Conservation (phyloP, 2,797 vertebrate species). For the Scolopax bukidnonensis region DNA sequence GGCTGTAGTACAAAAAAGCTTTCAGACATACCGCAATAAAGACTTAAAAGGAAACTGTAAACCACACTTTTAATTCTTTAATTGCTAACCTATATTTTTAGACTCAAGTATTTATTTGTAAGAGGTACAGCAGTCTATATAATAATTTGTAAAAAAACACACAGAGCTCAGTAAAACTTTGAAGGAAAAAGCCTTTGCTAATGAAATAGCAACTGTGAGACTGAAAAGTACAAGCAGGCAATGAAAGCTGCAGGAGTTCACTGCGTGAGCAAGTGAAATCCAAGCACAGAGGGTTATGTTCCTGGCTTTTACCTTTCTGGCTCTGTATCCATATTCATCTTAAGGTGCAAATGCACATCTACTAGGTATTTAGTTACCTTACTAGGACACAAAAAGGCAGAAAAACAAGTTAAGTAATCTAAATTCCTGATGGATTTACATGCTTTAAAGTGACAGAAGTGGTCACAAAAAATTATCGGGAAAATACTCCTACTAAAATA, state of each 20-base stretch:
- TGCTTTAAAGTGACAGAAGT: background rate
- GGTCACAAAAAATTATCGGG: background rate
- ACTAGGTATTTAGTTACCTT: background rate
- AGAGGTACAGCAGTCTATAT: background rate
- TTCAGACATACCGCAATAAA: conserved; percentile 28
- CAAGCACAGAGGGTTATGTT: background rate
- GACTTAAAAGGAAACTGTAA: conserved; percentile 3
- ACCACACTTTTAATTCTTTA: conserved; percentile 43
- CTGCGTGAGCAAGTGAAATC: background rate
- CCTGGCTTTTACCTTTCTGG: background rate
- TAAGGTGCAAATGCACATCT: background rate
- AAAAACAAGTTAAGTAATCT: background rate
- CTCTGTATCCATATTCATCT: background rate
- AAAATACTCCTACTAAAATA: background rate
- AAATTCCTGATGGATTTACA: background rate
- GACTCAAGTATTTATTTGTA: background rate
- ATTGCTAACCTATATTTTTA: conserved; percentile 22
- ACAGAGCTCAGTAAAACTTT: background rate
- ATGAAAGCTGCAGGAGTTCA: background rate
- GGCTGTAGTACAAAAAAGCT: conserved; percentile 60
- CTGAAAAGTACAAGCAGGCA: background rate
- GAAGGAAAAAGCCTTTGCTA: background rate
- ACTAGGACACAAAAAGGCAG: background rate
- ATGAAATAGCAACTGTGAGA: background rate
- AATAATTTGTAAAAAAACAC: background rate